These are phyloP conservation scores for Aphyosemion australe DNA, from an alignment of 2,113 vertebrate genomes.

Conservation along the genomic window DNA sequence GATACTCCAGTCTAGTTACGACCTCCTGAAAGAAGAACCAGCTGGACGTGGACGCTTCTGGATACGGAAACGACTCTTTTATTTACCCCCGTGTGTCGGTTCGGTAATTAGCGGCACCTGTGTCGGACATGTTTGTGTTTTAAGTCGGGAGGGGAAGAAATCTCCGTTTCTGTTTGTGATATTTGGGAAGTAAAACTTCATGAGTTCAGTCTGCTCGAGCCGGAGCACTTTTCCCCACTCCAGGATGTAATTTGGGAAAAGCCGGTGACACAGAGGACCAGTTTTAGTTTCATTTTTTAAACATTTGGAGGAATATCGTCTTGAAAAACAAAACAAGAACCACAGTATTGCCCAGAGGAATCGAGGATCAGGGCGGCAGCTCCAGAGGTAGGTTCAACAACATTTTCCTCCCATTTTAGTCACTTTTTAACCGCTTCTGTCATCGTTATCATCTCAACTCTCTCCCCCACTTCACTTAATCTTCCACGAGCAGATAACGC, in stretches of 20 bases:
- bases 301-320: slow-evolving; percentile 11
- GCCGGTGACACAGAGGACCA: background rate
- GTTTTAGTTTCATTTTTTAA: slow-evolving; percentile 12
- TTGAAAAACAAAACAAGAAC: too few species aligned
- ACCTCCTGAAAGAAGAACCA: slow-evolving; percentile 12
- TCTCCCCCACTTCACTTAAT: too few species aligned
- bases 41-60: background rate
- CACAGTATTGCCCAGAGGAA: too few species aligned
- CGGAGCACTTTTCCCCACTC: background rate
- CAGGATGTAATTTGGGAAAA: slow-evolving; percentile 52
- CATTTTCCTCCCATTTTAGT: background rate
- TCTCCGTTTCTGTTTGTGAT: slow-evolving; percentile 7
- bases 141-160: slow-evolving; percentile 14
- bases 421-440: background rate
- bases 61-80: background rate
- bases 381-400: slow-evolving; percentile 29
- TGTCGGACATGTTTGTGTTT: slow-evolving; percentile 17
- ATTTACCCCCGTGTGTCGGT: background rate
- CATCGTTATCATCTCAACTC: background rate
- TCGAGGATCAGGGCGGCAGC: background rate
- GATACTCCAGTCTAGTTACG: slow-evolving; percentile 19
- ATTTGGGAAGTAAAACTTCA: slow-evolving; percentile 25
- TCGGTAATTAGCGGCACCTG: background rate
- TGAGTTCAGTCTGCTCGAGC: background rate
- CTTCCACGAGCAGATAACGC: too few species aligned